These are phyloP conservation scores for Ceuthmochares aereus DNA, from an alignment of 2,113 vertebrate species.

Conservation along the genomic window DNA sequence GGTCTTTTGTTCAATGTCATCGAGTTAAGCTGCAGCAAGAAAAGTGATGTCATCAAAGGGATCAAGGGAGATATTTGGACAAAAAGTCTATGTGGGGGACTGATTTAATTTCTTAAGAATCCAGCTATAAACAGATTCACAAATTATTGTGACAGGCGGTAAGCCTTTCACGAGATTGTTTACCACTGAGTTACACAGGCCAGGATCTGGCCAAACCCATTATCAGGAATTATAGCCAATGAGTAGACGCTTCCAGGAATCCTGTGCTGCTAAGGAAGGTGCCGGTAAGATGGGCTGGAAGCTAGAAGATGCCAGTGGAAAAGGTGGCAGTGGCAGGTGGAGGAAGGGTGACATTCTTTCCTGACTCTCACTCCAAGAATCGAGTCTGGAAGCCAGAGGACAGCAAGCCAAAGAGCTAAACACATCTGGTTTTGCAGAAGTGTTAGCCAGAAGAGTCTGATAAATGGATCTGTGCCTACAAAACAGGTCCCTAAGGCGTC, in stretches of 20 bases:
- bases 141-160: conserved; percentile 67
- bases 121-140: conserved; percentile 62
- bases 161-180: conserved; percentile 71
- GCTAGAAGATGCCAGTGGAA: background rate
- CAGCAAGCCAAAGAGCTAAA: background rate
- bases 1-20: background rate
- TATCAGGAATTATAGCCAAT: background rate
- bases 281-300: background rate
- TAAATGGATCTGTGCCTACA: background rate
- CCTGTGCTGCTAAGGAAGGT: background rate
- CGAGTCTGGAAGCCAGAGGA: background rate
- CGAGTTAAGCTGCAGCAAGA: background rate
- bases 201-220: background rate
- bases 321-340: background rate
- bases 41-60: conserved; percentile 37
- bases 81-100: background rate
- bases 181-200: conserved; percentile 36
- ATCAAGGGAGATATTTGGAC: conserved; percentile 37
- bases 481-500: background rate
- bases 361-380: background rate
- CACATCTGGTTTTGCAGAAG: background rate
- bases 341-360: background rate
- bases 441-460: background rate
- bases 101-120: conserved; percentile 75
- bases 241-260: background rate